Base-by-base conservation (phyloP, 2,888 invertebrate genomes). In the Drosophila suboccidentalis region DNA sequence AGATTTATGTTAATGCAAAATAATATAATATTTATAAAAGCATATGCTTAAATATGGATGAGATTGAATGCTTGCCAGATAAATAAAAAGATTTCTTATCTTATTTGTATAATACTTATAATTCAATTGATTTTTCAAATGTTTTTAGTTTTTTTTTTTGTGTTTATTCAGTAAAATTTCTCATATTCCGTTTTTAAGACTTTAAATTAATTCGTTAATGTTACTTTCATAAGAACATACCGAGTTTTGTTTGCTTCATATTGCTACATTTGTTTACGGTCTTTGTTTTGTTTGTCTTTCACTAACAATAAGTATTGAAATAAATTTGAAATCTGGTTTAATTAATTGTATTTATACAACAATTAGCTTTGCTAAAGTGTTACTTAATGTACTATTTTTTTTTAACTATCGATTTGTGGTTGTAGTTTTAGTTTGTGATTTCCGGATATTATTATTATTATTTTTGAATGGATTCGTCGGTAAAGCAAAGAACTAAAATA, bases 301-400 rank as follows among this genome's bases (percentile, higher is more conserved):
- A 53, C 58, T 68, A 71, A 73, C 70, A 70, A 61, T 71, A 54
- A 26, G 32, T 49, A 53, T 75, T 59, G 70, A 83, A 84, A 87
- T 82, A 65, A 84, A 73, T 80, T 71, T 80, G 58, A 73, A 72
- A 74, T 74, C 43, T 57, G 57, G 50, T 76, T 75, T 84, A 67
- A 69, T 71, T 79, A 64, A 59, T 76, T 54, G 67, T 84, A 57
- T 76, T 72, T 82, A 78, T 87, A 92, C 91, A 91, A 90, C 87
- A 88, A 88, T 91, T 92, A 92, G 92, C 92, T 91, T 88, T 83
- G 92, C 92, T 92, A 91, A 91, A 80, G 79, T 83, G 78, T 80
- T 79, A 75, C 76, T 86, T 79, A 73, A 51, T 77, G 74, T 74
- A 74, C 61, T 55, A 47, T 64, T 58, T 29, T 29, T 72, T 58